Evolutionary conservation across 2,113 vertebrate genomes (phyloP), one percentile per base, ranked within the genome.

Genomic region (Tinamus guttatus): DNA sequence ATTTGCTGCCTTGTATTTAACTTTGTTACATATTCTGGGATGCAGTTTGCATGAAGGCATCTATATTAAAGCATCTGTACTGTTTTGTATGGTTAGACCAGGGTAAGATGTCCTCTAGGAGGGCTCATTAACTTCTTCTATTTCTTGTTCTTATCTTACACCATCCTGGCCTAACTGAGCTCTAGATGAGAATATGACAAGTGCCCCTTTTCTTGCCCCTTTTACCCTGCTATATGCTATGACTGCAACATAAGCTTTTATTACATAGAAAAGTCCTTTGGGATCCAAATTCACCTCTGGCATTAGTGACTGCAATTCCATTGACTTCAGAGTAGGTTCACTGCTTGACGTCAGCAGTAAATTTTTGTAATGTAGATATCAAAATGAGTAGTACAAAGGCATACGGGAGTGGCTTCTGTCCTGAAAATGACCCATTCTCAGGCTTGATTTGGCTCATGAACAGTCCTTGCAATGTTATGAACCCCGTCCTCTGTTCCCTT

Each of bases 1-100:
- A 84, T 96, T 97, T 95, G 59, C 89, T 84, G 87, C 76, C 58
- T 89, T 87, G 63, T 95, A 86, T 96, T 97, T 92, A 94, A 87
- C 86, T 82, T 83, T 75, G 78, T 43, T 90, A 87, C 89, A 89
- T 87, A 82, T 83, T 96, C 94, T 91, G 56, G 60, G 73, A 90
- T 89, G 69, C 86, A 80, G n/a, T 91, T 96, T 85, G 78, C 64
- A 81, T 5, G 22, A 81, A 94, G 83, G 65, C 5, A 20, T 54
- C 58, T 92, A 52, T 90, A 80, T 85, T 93, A 92, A 83, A 88
- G 82, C 67, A 87, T 92, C 60, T 81, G 68, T 81, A 90, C 36
- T 90, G 34, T 74, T 95, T 64, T 0, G 0, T 83, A 71, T 43
- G 74, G 43, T 87, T 71, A 69, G 78, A 71, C 38, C 47, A n/a